These are phyloP conservation scores for Cyprinodon variegatus DNA, from an alignment of 2,113 vertebrate genomes.

Conservation along the genomic window DNA sequence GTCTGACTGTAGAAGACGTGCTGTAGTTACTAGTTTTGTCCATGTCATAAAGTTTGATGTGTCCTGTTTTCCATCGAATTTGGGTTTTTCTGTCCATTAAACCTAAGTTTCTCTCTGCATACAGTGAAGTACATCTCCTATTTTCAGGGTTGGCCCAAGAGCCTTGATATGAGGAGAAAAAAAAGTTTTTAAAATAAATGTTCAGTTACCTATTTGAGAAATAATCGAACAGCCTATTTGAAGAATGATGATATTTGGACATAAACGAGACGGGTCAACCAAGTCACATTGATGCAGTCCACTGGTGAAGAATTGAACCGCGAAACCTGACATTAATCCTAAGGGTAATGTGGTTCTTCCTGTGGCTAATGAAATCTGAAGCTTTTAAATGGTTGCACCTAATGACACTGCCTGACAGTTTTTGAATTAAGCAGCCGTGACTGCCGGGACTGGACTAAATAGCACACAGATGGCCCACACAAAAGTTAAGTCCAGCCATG, in stretches of 20 bases:
- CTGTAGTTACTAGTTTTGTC: no score
- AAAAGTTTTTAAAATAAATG: no score
- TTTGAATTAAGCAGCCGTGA: constrained; percentile 80
- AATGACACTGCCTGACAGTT: constrained; percentile 80
- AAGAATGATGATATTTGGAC: constrained; percentile 32
- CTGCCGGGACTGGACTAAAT: constrained; percentile 77
- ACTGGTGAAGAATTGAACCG: constrained; percentile 61
- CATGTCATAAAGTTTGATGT: no score
- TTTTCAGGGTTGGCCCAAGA: no score
- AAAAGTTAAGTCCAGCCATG: constrained; percentile 63
- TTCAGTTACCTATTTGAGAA: no score
- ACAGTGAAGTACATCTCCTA: no score
- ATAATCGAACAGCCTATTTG: not conserved
- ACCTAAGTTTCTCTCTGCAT: no score
- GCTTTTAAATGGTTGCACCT: constrained; percentile 79
- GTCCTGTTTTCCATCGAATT: no score
- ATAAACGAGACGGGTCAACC: constrained; percentile 73
- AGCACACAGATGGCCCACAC: constrained; percentile 81
- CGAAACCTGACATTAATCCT: constrained; percentile 82
- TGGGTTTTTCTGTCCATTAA: no score
- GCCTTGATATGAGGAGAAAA: no score
- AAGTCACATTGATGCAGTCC: constrained; percentile 66
- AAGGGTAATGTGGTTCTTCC: constrained; percentile 81
- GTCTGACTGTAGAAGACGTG: no score
- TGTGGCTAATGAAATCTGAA: constrained; percentile 82